Percentiles rank a stretch among this genome's conserved stretches.
Evolutionary conservation across 1,140 invertebrate genomes (phyloP).

Genomic region (Daktulosphaira vitifoliae): DNA sequence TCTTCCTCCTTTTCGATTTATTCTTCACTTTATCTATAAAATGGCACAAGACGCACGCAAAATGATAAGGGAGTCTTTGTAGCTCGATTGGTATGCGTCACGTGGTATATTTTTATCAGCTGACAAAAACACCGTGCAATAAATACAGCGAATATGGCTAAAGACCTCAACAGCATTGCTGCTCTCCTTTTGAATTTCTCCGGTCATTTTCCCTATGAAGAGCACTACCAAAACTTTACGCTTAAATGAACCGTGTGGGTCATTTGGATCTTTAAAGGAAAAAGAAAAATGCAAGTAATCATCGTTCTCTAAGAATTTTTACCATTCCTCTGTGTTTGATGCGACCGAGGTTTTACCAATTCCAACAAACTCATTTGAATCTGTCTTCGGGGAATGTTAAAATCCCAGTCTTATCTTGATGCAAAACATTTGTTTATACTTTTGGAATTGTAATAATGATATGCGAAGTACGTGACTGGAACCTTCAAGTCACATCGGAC

Average conservation of each 20-base stretch:
- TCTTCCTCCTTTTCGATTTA: not conserved
- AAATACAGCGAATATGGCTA: too few relatives aligned
- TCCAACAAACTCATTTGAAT: conserved; percentile 22
- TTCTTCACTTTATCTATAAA: not conserved
- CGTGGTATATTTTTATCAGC: not conserved
- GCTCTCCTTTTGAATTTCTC: too few relatives aligned
- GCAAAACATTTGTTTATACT: conserved; percentile 26
- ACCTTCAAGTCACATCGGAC: conserved; percentile 13
- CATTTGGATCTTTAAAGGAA: too few relatives aligned
- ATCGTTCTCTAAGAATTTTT: too few relatives aligned
- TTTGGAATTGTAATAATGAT: conserved; percentile 30
- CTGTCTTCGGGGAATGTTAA: conserved; percentile 11
- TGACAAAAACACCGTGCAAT: not conserved
- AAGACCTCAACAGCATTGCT: too few relatives aligned
- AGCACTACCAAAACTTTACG: too few relatives aligned
- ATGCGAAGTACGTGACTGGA: conserved; percentile 32
- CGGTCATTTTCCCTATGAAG: too few relatives aligned
- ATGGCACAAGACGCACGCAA: not conserved
- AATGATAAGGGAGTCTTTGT: conserved; percentile 3
- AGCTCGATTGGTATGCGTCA: not conserved
- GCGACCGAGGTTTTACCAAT: too few relatives aligned
- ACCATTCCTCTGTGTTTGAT: too few relatives aligned
- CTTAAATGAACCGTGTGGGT: too few relatives aligned
- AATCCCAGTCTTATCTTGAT: conserved; percentile 22
- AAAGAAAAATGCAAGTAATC: too few relatives aligned